Conservation (phyloP, 2,888 invertebrate species). For the Eilema caniola region DNA sequence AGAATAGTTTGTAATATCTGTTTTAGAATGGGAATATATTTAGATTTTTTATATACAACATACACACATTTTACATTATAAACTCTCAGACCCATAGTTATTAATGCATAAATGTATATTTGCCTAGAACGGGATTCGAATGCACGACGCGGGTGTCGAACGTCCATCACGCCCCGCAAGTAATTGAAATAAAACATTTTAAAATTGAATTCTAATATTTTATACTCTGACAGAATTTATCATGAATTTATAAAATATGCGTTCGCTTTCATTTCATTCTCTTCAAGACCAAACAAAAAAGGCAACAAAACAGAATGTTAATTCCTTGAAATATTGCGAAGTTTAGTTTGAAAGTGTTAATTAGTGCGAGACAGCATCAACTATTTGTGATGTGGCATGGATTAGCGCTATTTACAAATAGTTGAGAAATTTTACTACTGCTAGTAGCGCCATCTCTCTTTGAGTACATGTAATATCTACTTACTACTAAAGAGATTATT, state of each 20-base stretch:
- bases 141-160: no score
- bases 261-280: neutral
- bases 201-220: neutral
- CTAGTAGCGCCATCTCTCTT: neutral
- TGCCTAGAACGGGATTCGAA: no score
- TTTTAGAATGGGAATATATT: no score
- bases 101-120: neutral
- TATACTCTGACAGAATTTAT: neutral
- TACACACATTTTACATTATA: no score
- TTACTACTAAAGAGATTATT: neutral
- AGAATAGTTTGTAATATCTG: no score
- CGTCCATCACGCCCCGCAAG: neutral
- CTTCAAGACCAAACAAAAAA: neutral
- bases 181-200: neutral
- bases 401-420: constrained; percentile 1
- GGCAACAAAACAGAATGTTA: neutral
- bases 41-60: no score
- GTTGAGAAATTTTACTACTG: constrained; percentile 2
- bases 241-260: neutral
- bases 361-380: constrained; percentile 10
- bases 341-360: constrained; percentile 6
- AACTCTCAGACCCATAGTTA: no score
- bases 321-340: constrained; percentile 9
- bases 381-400: constrained; percentile 1
- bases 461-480: neutral